Evolutionary conservation across 2,113 vertebrate genomes (phyloP).

Genomic region (Hyperopisus bebe): DNA sequence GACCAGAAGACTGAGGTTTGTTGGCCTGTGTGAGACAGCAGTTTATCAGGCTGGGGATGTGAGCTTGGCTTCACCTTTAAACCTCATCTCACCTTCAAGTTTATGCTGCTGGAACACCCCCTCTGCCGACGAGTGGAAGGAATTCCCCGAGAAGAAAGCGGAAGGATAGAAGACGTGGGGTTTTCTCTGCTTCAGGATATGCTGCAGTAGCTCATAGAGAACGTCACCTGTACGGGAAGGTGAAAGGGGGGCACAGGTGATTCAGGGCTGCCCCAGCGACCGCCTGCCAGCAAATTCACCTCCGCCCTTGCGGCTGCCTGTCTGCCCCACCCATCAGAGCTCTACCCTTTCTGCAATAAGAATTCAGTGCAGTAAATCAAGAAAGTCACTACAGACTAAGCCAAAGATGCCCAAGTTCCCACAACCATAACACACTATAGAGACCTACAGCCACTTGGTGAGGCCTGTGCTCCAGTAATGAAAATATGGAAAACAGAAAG

Average conservation of each 20-base stretch:
- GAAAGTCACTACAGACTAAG: not conserved
- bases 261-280: not conserved
- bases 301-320: not conserved
- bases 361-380: not conserved
- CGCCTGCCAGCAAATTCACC: not conserved
- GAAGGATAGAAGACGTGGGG: constrained; percentile 74
- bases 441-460: not conserved
- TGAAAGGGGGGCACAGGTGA: not conserved
- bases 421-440: not conserved
- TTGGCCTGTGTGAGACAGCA: not conserved
- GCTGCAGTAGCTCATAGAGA: constrained; percentile 94
- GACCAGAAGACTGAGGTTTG: not conserved
- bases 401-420: not conserved
- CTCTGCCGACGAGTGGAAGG: constrained; percentile 78
- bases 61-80: not conserved
- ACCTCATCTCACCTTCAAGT: constrained; percentile 73
- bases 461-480: not conserved
- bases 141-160: constrained; percentile 81
- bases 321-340: not conserved
- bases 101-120: constrained; percentile 77
- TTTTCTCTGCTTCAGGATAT: constrained; percentile 94
- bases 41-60: not conserved
- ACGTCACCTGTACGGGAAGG: constrained; percentile 75
- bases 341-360: not conserved
- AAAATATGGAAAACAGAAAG: not conserved